phyloP scores from a whole-genome alignment of 1,140 invertebrate species.

The Magallana angulata region DNA sequence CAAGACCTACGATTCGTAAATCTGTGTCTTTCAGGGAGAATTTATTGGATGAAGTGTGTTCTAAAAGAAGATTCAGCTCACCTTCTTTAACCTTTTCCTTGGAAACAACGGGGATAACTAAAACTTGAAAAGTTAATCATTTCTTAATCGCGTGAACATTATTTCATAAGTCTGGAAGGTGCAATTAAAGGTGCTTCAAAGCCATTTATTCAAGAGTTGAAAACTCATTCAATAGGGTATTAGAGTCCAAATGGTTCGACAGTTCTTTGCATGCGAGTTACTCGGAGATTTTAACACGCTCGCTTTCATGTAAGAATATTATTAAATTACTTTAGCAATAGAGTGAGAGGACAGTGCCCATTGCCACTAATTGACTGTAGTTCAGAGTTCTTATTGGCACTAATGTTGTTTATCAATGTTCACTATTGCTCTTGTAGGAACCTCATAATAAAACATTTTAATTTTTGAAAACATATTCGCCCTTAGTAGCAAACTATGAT shows the following conservation, averaged over 20 bases:
- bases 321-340: slow-evolving; percentile 10
- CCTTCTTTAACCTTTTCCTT: slow-evolving; percentile 7
- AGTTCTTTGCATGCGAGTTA: neutral
- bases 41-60: neutral
- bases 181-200: slow-evolving; percentile 35
- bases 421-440: neutral
- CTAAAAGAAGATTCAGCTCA: slow-evolving; percentile 6
- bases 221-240: slow-evolving; percentile 11
- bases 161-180: slow-evolving; percentile 30
- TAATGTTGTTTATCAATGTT: neutral
- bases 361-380: neutral
- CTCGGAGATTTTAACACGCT: neutral
- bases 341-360: neutral
- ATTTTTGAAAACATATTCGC: neutral
- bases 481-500: neutral
- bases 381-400: neutral
- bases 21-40: slow-evolving; percentile 28
- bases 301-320: slow-evolving; percentile 16
- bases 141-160: neutral
- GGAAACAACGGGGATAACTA: neutral
- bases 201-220: slow-evolving; percentile 33
- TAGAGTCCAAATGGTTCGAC: neutral
- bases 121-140: neutral
- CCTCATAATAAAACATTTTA: neutral
- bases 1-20: slow-evolving; percentile 24